Evolutionary conservation across 2,797 vertebrate genomes (phyloP), one percentile per base, ranked within the genome.

Genomic region (Clarias fuscus): DNA sequence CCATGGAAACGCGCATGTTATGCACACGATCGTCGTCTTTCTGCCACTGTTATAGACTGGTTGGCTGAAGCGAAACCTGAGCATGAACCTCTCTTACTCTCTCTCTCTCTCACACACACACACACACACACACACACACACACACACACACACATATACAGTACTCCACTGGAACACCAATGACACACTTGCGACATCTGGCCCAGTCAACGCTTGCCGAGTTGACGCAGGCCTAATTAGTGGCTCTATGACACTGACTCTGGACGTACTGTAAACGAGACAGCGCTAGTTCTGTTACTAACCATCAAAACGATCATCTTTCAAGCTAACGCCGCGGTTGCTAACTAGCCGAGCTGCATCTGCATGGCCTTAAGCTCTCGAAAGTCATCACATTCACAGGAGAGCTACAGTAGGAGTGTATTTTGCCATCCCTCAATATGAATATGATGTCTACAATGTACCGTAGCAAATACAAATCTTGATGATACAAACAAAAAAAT

Each of bases 1-100:
- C 93, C 91, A 94, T 95, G 89, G 93, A 84, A 86, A 93, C 86
- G 91, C 92, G 91, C 93, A 92, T 94, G 92, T 92, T 94, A 90
- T 88, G 91, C 85, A 92, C 91, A 92, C 94, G 93, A 91, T 93
- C 92, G 90, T 91, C 91, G 88, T 90, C 83, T 91, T 83, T 85
- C 86, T 91, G 80, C 91, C 88, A 85, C 89, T 91, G 91, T 92
- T 92, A 92, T 92, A 91, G 89, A 90, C 91, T 89, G 88, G 92
- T 93, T 90, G 92, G 93, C 89, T 48, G 68, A 80, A 40, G 59
- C 75, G 79, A 89, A 89, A 80, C 86, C 89, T 68, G 75, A 82
- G 43, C 86, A 82, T 64, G 62, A 86, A 84, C 43, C 72, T 13
- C 72, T 53, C 22, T 37, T 37, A 4, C 37, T 53, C 24, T 53